These are phyloP conservation scores for Halictus ligatus DNA, from an alignment of 2,888 invertebrate species.

Conservation along the genomic window DNA sequence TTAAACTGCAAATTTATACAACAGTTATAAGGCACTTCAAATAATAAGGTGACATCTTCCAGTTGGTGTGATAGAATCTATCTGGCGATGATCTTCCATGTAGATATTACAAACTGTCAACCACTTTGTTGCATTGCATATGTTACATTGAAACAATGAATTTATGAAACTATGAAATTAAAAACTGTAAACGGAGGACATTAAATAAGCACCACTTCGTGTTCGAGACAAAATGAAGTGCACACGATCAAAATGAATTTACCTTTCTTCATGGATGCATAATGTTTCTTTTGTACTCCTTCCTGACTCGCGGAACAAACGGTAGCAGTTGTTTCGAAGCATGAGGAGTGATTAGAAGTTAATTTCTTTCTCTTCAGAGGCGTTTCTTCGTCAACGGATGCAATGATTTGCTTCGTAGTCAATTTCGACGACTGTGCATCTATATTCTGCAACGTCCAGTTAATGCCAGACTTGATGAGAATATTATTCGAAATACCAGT, in stretches of 20 bases:
- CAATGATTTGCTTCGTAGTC: constrained; percentile 33
- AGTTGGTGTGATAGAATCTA: neutral
- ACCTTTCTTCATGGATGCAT: constrained; percentile 13
- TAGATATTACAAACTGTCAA: constrained; percentile 16
- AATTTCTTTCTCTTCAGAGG: constrained; percentile 66
- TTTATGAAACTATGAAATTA: neutral
- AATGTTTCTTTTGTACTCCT: constrained; percentile 45
- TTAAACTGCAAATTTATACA: neutral
- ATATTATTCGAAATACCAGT: constrained; percentile 41
- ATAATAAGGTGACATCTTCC: constrained; percentile 46
- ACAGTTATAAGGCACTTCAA: constrained; percentile 4
- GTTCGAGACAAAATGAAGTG: neutral
- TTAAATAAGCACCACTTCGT: neutral
- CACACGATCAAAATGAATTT: neutral
- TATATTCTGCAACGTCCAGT: constrained; percentile 41
- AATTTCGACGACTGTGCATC: constrained; percentile 38
- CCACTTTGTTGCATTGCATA: neutral
- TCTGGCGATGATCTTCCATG: constrained; percentile 43
- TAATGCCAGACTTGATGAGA: constrained; percentile 34
- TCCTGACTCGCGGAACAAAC: constrained; percentile 52
- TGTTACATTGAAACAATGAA: neutral
- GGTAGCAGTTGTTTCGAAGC: constrained; percentile 44
- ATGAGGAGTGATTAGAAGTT: constrained; percentile 40
- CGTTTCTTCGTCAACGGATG: constrained; percentile 52
- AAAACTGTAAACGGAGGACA: neutral